A percentile compares a stretch with the other conserved stretches of the same genome.
These are phyloP conservation scores for Phytoseiulus persimilis DNA, from an alignment of 2,888 invertebrate genomes.

Conservation along the genomic window DNA sequence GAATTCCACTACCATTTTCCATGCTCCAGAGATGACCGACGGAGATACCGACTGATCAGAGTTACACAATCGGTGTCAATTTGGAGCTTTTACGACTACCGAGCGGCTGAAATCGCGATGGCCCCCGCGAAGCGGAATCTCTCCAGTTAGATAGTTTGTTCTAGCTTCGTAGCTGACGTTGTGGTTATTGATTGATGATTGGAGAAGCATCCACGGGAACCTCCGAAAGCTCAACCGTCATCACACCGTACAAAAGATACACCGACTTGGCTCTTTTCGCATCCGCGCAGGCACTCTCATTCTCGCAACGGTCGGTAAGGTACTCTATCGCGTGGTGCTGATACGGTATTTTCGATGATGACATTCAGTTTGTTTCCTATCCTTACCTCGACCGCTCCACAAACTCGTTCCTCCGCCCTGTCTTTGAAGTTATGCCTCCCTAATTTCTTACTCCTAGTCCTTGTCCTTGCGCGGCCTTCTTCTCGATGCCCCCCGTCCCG, in stretches of 20 bases:
- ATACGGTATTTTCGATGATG: neutral
- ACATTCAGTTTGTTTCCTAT: neutral
- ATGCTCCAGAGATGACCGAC: no score
- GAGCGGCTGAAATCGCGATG: no score
- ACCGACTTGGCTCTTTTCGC: neutral
- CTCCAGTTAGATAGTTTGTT: neutral
- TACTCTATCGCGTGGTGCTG: neutral
- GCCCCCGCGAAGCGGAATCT: neutral
- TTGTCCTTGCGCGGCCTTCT: slow-evolving; percentile 39
- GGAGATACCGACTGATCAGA: no score
- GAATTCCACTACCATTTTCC: no score
- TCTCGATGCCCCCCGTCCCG: no score
- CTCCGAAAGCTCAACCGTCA: neutral
- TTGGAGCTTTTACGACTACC: no score
- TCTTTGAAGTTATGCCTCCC: no score
- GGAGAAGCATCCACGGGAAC: neutral
- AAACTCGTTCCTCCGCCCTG: neutral
- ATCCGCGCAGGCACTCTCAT: neutral
- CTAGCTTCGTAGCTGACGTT: neutral
- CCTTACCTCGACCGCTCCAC: neutral
- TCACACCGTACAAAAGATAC: neutral
- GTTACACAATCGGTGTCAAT: no score
- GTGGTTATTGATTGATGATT: neutral
- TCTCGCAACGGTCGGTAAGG: neutral
- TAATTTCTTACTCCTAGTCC: slow-evolving; percentile 16